phyloP scores from a whole-genome alignment of 2,113 vertebrate species.

The Passer domesticus region DNA sequence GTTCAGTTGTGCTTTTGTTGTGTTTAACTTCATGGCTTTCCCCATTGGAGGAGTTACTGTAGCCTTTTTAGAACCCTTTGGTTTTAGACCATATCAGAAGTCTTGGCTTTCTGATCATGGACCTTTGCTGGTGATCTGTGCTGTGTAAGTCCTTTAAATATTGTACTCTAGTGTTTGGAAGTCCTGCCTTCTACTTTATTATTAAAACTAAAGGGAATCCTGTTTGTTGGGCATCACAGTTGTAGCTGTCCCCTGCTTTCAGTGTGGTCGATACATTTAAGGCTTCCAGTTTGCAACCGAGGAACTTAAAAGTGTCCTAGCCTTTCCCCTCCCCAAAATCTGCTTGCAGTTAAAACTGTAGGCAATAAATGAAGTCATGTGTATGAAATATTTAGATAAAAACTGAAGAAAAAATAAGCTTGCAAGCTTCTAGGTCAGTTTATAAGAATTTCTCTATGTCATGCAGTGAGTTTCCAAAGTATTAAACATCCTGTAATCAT shows the following conservation, averaged over 20 bases:
- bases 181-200: background rate
- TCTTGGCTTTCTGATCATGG: background rate
- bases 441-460: background rate
- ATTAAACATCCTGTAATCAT: background rate
- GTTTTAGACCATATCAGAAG: background rate
- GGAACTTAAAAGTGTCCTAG: background rate
- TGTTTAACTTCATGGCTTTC: background rate
- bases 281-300: background rate
- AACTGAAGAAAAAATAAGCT: background rate
- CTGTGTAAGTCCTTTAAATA: background rate
- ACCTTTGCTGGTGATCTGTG: background rate
- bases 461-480: background rate
- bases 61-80: background rate
- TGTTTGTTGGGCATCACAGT: background rate
- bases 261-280: accelerated
- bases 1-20: background rate
- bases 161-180: background rate
- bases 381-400: background rate
- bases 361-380: background rate
- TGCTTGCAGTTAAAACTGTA: background rate
- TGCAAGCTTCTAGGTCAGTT: background rate
- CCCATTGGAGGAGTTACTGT: background rate
- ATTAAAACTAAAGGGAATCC: background rate
- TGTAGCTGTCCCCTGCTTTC: background rate
- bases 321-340: background rate